A percentile compares a stretch with the other conserved stretches of the same genome.
Conservation (phyloP, 2,888 invertebrate genomes). For the Lasioglossum malachurum region DNA sequence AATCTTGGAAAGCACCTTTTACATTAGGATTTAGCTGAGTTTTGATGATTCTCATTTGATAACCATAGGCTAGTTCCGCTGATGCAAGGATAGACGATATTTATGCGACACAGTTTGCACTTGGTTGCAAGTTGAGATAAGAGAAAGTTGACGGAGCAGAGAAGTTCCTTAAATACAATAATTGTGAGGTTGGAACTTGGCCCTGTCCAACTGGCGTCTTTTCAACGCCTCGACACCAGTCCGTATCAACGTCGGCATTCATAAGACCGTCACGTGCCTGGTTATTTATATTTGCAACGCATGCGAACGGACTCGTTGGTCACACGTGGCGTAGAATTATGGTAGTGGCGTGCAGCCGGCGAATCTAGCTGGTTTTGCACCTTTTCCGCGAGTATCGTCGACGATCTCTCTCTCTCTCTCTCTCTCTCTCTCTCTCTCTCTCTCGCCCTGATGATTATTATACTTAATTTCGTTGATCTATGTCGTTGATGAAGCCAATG, state of each 20-base stretch:
- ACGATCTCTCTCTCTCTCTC: too few relatives aligned
- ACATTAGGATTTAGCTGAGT: not conserved
- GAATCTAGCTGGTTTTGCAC: conserved; percentile 9
- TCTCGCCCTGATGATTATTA: conserved; percentile 7
- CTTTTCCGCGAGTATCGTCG: not conserved
- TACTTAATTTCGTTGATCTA: conserved; percentile 45
- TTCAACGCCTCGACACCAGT: not conserved
- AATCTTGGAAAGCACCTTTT: not conserved
- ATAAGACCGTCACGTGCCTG: conserved; percentile 39
- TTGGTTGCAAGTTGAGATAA: not conserved
- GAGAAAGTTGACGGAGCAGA: not conserved
- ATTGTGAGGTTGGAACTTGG: not conserved
- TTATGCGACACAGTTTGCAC: not conserved
- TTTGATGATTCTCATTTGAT: not conserved
- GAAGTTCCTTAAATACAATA: not conserved
- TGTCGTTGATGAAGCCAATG: conserved; percentile 55
- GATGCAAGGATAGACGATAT: not conserved
- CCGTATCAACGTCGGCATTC: conserved; percentile 18
- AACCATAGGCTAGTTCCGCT: not conserved
- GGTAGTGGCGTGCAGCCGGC: conserved; percentile 11
- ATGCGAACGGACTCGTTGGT: conserved; percentile 26
- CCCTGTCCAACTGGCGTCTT: not conserved
- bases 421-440: not conserved
- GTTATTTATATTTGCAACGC: conserved; percentile 52
- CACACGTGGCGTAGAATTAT: conserved; percentile 45